Conservation (phyloP, 2,888 invertebrate genomes). For the Chrysotoxum bicinctum region DNA sequence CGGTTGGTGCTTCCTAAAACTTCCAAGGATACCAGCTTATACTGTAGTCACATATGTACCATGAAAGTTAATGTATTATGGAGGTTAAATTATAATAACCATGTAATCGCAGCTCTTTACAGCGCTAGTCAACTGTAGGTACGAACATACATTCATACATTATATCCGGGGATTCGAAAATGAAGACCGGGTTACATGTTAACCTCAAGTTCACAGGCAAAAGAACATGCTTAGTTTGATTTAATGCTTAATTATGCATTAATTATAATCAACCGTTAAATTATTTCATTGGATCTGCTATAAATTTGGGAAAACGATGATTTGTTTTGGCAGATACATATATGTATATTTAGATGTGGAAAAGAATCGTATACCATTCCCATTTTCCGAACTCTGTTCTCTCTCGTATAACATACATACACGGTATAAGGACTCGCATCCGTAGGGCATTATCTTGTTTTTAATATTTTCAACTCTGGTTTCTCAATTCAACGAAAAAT, state of each 20-base stretch:
- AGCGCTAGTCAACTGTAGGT: slow-evolving; percentile 37
- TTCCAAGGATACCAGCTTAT: slow-evolving; percentile 46
- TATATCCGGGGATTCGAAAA: neutral
- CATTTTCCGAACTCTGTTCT: neutral
- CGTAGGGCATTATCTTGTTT: slow-evolving; percentile 21
- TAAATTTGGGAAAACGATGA: slow-evolving; percentile 50
- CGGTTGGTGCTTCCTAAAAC: slow-evolving; percentile 35
- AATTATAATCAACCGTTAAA: slow-evolving; percentile 67
- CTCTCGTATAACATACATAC: neutral
- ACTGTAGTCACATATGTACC: slow-evolving; percentile 67
- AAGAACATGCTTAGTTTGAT: slow-evolving; percentile 55
- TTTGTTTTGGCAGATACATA: slow-evolving; percentile 23
- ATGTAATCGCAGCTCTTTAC: slow-evolving; percentile 60
- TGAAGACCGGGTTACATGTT: slow-evolving; percentile 30
- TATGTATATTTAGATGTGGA: too few species aligned
- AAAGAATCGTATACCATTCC: neutral
- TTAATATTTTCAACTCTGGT: neutral
- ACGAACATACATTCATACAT: neutral
- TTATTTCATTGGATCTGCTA: slow-evolving; percentile 60
- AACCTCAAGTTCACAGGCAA: slow-evolving; percentile 37
- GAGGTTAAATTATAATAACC: slow-evolving; percentile 69
- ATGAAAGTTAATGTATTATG: slow-evolving; percentile 71
- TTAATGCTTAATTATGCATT: slow-evolving; percentile 71
- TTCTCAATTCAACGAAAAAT: neutral
- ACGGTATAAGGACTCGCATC: neutral